Percentiles rank a stretch among this genome's conserved stretches.
phyloP scores from a whole-genome alignment of 2,888 invertebrate species.

The Drosophila peninsularis region DNA sequence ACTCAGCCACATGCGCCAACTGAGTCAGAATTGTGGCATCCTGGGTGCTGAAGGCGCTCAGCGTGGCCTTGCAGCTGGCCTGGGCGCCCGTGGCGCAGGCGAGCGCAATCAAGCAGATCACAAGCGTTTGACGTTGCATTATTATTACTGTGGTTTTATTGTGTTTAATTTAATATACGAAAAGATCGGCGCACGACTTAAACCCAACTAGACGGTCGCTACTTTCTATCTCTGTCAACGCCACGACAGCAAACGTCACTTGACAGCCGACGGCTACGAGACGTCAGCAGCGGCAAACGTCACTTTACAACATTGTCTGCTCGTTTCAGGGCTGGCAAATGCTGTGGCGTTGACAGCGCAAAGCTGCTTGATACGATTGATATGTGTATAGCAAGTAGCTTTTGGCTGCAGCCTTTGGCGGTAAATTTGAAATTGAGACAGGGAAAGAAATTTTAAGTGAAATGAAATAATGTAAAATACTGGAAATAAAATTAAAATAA shows the following conservation, averaged over 20 bases:
- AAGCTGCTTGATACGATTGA: background rate
- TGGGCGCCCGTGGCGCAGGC: conserved; percentile 61
- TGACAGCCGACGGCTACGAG: conserved; percentile 55
- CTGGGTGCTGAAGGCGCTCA: conserved; percentile 94
- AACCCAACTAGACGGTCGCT: conserved; percentile 18
- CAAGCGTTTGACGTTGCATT: conserved; percentile 74
- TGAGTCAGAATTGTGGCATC: conserved; percentile 96
- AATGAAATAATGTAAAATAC: background rate
- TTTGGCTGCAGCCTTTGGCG: background rate
- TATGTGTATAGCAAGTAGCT: background rate
- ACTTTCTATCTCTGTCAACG: conserved; percentile 64
- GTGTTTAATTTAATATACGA: conserved; percentile 5
- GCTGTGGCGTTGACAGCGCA: background rate
- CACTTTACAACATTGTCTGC: conserved; percentile 15
- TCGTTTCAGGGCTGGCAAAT: conserved; percentile 16
- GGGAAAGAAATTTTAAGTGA: no score
- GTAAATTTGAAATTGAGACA: background rate
- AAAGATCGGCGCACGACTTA: background rate
- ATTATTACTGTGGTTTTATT: conserved; percentile 3
- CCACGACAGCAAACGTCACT: conserved; percentile 75
- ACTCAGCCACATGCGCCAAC: conserved; percentile 96
- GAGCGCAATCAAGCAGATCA: conserved; percentile 64
- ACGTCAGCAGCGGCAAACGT: conserved; percentile 42
- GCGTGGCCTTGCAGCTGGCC: conserved; percentile 87
- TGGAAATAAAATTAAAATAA: background rate